phyloP scores from a whole-genome alignment of 2,113 vertebrate genomes.

The Brienomyrus brachyistius region DNA sequence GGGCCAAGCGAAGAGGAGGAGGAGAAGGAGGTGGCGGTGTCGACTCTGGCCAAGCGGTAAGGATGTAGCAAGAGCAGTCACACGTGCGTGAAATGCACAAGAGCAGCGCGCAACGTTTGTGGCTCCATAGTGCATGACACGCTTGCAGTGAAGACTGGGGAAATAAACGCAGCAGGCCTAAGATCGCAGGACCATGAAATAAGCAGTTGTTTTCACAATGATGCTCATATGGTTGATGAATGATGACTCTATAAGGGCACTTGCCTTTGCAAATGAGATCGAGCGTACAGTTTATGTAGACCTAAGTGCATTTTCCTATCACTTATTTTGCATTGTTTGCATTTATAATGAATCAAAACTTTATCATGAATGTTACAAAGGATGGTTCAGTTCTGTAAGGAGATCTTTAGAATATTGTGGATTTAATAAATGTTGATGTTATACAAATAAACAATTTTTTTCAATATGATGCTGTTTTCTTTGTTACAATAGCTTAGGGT shows the following conservation, averaged over 20 bases:
- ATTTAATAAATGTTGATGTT: neutral
- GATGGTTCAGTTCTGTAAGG: neutral
- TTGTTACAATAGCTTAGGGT: neutral
- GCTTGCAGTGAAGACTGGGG: neutral
- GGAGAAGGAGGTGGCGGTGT: neutral
- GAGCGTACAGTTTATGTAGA: neutral
- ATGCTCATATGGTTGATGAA: neutral
- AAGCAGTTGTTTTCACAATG: neutral
- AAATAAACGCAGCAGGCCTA: neutral
- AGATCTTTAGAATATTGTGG: neutral
- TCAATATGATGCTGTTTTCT: neutral
- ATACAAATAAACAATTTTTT: neutral
- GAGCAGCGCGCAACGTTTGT: neutral
- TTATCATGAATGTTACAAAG: neutral
- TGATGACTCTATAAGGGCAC: neutral
- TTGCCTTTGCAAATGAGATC: neutral
- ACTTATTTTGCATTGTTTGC: neutral
- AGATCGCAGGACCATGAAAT: neutral
- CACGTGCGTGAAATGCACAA: slow-evolving; percentile 7
- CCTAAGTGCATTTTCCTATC: neutral
- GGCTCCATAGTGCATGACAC: neutral
- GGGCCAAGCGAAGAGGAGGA: neutral
- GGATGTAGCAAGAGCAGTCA: neutral
- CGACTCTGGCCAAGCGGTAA: slow-evolving; percentile 4
- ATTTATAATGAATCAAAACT: neutral